phyloP scores from a whole-genome alignment of 2,797 vertebrate species.

The Peromyscus melanophrys region DNA sequence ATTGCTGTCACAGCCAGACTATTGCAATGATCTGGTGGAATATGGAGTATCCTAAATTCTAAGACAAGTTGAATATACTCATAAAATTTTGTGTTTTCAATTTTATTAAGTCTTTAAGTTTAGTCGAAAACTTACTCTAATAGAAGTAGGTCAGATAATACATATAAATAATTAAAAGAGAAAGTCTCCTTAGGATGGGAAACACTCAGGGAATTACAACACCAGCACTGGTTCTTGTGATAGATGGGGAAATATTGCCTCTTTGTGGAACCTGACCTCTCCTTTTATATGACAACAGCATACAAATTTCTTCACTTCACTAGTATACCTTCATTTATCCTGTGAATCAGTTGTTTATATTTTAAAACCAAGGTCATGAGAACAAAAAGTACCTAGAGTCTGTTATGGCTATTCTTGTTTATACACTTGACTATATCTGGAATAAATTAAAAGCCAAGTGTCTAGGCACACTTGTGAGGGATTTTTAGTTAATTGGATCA shows the following conservation, averaged over 20 bases:
- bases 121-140: neutral
- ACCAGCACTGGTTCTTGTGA: neutral
- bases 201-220: neutral
- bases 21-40: no score
- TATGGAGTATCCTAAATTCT: no score
- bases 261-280: neutral
- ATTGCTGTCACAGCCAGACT: neutral
- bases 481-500: neutral
- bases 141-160: neutral
- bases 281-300: neutral
- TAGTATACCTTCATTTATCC: neutral
- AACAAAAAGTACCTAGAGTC: neutral
- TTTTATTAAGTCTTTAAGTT: neutral
- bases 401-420: neutral
- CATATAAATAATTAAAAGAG: neutral
- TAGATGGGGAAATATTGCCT: neutral
- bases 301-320: neutral
- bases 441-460: neutral
- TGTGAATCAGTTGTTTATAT: neutral
- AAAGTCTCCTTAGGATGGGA: neutral
- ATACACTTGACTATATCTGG: neutral
- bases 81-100: neutral
- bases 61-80: neutral
- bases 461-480: neutral
- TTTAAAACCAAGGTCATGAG: neutral